Evolutionary conservation across 2,888 invertebrate genomes (phyloP).

Genomic region (Mellilla xanthometata): DNA sequence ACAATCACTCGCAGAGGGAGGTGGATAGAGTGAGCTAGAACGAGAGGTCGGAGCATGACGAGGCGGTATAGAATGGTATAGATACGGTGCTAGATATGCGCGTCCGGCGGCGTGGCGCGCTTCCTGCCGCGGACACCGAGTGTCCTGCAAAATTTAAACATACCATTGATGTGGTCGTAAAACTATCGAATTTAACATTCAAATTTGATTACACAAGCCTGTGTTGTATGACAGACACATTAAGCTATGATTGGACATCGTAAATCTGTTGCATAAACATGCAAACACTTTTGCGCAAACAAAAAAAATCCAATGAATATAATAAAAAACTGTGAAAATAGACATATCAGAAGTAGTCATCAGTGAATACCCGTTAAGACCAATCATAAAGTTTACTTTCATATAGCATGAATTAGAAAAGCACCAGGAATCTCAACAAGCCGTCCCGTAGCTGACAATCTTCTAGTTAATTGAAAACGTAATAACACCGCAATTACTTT

Average conservation of each 20-base stretch:
- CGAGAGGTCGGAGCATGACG: constrained; percentile 57
- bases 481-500: not conserved
- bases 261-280: constrained; percentile 8
- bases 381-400: no score
- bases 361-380: no score
- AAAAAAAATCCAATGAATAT: no score
- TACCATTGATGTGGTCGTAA: constrained; percentile 26
- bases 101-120: constrained; percentile 58
- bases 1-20: constrained; percentile 44
- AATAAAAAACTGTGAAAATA: no score
- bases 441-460: no score
- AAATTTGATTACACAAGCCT: constrained; percentile 20
- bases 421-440: no score
- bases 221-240: constrained; percentile 11
- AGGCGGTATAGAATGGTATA: constrained; percentile 67
- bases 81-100: constrained; percentile 74
- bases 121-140: constrained; percentile 60
- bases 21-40: constrained; percentile 49
- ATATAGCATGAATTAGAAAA: no score
- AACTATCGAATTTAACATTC: constrained; percentile 7
- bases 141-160: constrained; percentile 46
- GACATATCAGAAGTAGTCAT: no score
- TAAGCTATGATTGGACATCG: constrained; percentile 7
- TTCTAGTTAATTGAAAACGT: no score
- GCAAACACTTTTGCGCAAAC: not conserved